Conservation (phyloP, 53 echinoderm and acorn worm genomes). For the Pentamera pediparva region DNA sequence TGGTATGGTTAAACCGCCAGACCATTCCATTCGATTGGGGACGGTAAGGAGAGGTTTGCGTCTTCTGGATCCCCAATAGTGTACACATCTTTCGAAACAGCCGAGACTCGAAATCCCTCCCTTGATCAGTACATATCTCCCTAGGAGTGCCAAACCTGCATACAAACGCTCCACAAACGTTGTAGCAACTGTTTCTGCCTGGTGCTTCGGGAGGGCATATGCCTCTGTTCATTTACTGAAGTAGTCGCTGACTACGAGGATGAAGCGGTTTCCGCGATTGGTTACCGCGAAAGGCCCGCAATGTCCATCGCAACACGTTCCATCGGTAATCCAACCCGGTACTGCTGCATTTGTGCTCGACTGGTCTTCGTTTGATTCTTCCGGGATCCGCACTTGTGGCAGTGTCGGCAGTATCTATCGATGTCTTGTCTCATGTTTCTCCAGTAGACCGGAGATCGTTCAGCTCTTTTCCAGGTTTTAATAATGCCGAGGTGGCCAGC, state of each 20-base stretch:
- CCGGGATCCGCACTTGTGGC: neutral
- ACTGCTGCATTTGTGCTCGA: neutral
- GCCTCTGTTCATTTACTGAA: neutral
- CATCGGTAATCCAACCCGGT: neutral
- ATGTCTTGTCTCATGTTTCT: neutral
- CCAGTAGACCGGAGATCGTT: neutral
- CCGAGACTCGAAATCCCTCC: neutral
- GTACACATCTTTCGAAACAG: neutral
- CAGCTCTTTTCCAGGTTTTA: neutral
- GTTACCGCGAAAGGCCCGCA: neutral
- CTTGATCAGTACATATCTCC: neutral
- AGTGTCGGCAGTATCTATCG: neutral
- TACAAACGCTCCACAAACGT: neutral
- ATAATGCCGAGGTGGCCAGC: neutral
- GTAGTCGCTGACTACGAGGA: slow-evolving; percentile 1
- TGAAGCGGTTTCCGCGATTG: neutral
- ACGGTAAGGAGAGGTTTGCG: neutral
- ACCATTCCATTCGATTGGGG: neutral
- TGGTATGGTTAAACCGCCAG: neutral
- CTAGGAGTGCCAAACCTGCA: neutral
- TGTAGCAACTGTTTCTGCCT: too few relatives aligned
- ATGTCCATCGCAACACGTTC: neutral
- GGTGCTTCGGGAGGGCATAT: too few relatives aligned
- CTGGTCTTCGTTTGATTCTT: neutral
- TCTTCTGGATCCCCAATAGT: neutral